These are phyloP conservation scores for Mesembrinibis cayennensis DNA, from an alignment of 2,113 vertebrate species.

Conservation along the genomic window DNA sequence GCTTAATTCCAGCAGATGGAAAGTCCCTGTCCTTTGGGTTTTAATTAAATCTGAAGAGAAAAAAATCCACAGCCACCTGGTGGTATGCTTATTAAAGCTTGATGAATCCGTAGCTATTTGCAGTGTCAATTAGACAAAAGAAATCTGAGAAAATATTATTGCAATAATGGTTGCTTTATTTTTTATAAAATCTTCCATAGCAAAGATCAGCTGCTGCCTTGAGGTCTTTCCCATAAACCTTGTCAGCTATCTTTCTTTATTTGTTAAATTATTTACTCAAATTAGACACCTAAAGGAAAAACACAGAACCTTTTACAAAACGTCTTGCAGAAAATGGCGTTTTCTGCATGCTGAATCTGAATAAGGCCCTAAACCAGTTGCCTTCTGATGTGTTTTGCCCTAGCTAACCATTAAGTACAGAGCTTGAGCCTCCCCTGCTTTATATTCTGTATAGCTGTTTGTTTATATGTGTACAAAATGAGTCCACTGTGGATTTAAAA, in stretches of 20 bases:
- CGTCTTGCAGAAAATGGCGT: background rate
- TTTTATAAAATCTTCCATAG: background rate
- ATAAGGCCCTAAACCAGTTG: background rate
- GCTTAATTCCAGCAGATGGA: background rate
- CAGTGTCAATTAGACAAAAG: background rate
- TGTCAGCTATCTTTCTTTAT: background rate
- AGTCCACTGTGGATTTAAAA: background rate
- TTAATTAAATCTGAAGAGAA: slow-evolving; percentile 51
- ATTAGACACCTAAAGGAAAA: background rate
- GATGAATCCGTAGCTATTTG: slow-evolving; percentile 10
- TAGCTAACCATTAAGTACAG: background rate
- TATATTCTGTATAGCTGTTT: background rate
- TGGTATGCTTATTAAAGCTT: slow-evolving; percentile 10
- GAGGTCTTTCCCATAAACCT: background rate
- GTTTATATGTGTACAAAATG: background rate
- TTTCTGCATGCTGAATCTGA: background rate
- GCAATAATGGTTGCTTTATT: background rate
- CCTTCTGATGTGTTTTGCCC: background rate
- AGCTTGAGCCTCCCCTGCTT: background rate
- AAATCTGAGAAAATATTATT: background rate
- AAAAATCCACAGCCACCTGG: background rate
- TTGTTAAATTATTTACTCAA: background rate
- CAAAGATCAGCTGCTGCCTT: background rate
- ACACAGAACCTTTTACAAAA: background rate
- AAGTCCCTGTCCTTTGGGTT: slow-evolving; percentile 31